These are phyloP conservation scores for Drosophila parthenogenetica DNA, from an alignment of 2,888 invertebrate species.

Conservation along the genomic window DNA sequence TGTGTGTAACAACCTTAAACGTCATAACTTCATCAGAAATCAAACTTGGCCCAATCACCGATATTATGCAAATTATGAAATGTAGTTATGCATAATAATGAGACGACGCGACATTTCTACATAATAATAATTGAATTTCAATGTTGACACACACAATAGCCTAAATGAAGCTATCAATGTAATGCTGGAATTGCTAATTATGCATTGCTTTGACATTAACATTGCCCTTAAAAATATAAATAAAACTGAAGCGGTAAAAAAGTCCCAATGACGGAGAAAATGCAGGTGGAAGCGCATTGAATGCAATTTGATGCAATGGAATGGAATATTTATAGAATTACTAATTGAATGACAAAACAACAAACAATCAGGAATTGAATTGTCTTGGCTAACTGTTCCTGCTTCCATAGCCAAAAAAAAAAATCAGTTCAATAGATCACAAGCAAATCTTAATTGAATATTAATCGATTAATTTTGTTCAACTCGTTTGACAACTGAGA, in stretches of 20 bases:
- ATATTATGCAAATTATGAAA: constrained; percentile 56
- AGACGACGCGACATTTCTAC: constrained; percentile 14
- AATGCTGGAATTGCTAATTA: constrained; percentile 50
- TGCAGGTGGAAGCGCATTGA: constrained; percentile 66
- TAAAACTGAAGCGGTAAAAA: constrained; percentile 17
- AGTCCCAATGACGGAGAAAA: constrained; percentile 31
- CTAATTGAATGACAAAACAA: constrained; percentile 12
- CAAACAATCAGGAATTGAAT: constrained; percentile 40
- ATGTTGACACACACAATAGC: constrained; percentile 28
- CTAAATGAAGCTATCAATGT: constrained; percentile 38
- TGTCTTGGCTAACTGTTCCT: too few species aligned
- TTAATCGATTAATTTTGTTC: constrained; percentile 15
- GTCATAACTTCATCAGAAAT: constrained; percentile 51
- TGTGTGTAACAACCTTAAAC: constrained; percentile 49
- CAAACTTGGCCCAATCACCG: constrained; percentile 48
- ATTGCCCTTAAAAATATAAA: constrained; percentile 66
- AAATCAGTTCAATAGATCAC: constrained; percentile 49
- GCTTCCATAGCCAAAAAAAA: constrained; percentile 4
- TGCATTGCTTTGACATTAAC: constrained; percentile 67
- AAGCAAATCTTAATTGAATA: constrained; percentile 23
- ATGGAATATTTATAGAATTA: constrained; percentile 6
- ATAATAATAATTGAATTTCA: constrained; percentile 68
- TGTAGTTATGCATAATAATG: constrained; percentile 47
- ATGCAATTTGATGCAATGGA: constrained; percentile 2
- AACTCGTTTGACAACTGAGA: constrained; percentile 25